Evolutionary conservation across 2,797 vertebrate species (phyloP).

Genomic region (Neosilurus mollespiculum): DNA sequence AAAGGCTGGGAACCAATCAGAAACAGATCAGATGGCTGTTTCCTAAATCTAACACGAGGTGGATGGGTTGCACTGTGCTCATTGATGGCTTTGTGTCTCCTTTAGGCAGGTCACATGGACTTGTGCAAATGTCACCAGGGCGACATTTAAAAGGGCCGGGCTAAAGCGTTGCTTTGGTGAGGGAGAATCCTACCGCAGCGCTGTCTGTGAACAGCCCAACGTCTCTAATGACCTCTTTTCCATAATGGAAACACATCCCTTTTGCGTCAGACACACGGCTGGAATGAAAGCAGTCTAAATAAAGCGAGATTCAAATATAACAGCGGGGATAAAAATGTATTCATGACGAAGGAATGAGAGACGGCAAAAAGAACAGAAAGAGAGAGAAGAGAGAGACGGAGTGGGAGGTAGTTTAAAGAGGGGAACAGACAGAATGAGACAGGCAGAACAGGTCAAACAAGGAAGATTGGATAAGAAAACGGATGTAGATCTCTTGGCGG

Average conservation of each 20-base stretch:
- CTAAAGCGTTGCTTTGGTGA: conserved; percentile 34
- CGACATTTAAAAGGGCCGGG: conserved; percentile 36
- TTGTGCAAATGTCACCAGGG: conserved; percentile 40
- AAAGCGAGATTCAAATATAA: conserved; percentile 41
- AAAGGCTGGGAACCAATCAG: not conserved
- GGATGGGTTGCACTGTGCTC: not conserved
- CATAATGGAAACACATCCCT: conserved; percentile 45
- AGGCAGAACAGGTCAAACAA: conserved; percentile 11
- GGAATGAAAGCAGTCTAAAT: conserved; percentile 47
- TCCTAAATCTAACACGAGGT: conserved; percentile 6
- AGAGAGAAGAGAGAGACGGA: conserved; percentile 14
- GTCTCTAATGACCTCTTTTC: conserved; percentile 47
- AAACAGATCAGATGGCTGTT: conserved; percentile 7
- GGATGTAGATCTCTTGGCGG: conserved; percentile 54
- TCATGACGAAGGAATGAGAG: conserved; percentile 15
- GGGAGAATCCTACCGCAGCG: conserved; percentile 13
- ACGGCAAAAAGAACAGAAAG: not conserved
- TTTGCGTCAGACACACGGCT: conserved; percentile 29
- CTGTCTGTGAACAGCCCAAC: not conserved
- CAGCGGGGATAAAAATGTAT: conserved; percentile 30
- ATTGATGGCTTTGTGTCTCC: not conserved
- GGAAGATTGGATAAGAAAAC: not conserved
- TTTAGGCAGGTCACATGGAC: conserved; percentile 26
- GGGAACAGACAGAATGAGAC: not conserved
- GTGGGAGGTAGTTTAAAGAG: conserved; percentile 1